phyloP scores from a whole-genome alignment of 2,113 vertebrate genomes.

The Sminthopsis crassicaudata region DNA sequence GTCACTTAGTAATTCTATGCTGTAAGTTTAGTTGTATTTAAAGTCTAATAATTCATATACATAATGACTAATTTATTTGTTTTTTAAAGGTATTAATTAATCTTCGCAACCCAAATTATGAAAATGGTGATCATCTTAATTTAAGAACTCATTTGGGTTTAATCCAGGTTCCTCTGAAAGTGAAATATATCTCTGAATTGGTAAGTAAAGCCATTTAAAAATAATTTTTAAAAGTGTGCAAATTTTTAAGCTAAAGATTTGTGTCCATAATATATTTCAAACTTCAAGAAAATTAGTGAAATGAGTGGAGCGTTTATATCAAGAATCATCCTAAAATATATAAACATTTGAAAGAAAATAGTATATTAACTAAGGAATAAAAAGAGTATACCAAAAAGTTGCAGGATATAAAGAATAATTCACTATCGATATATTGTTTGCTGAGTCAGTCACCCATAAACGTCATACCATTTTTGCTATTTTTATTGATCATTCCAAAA shows the following conservation, averaged over 20 bases:
- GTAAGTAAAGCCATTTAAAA: constrained; percentile 82
- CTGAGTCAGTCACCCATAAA: background rate
- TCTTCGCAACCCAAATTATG: constrained; percentile 95
- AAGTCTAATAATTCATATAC: constrained; percentile 21
- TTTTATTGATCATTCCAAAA: background rate
- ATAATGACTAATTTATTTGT: constrained; percentile 75
- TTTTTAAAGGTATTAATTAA: constrained; percentile 93
- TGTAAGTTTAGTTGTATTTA: constrained; percentile 57
- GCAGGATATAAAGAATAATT: background rate
- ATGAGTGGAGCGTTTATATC: background rate
- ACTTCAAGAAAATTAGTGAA: background rate
- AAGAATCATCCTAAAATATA: background rate
- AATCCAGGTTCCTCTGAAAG: constrained; percentile 93
- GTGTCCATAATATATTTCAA: background rate
- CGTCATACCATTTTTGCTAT: background rate
- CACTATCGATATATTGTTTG: background rate
- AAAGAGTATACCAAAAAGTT: background rate
- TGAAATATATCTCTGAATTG: constrained; percentile 93
- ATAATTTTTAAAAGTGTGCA: constrained; percentile 28
- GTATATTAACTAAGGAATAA: background rate
- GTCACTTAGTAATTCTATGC: constrained; percentile 39
- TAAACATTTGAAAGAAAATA: background rate
- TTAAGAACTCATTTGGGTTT: constrained; percentile 94
- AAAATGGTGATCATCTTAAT: constrained; percentile 89
- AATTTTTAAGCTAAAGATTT: constrained; percentile 38